A percentile compares a stretch with the other conserved stretches of the same genome.
Conservation (phyloP, 2,113 vertebrate species). For the Phasianus colchicus region DNA sequence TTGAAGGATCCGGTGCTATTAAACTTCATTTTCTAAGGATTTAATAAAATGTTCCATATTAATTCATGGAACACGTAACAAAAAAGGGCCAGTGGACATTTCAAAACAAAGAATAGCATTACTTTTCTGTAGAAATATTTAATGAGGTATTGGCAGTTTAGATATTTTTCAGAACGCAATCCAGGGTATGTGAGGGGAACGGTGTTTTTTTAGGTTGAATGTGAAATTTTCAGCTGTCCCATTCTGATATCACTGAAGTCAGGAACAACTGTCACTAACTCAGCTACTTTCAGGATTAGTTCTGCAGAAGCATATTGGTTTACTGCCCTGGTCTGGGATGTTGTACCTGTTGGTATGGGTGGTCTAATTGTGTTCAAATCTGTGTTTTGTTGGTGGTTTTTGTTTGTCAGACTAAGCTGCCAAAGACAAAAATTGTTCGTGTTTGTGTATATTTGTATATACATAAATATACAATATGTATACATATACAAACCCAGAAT, state of each 20-base stretch:
- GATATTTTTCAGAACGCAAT: not conserved
- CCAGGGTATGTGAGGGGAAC: not conserved
- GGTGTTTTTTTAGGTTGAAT: not conserved
- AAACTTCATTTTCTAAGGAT: slow-evolving; percentile 56
- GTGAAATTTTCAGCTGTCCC: slow-evolving; percentile 27
- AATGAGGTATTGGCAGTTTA: not conserved
- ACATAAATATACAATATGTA: slow-evolving; percentile 25
- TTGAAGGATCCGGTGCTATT: slow-evolving; percentile 71
- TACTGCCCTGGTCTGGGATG: not conserved
- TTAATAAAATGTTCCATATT: slow-evolving; percentile 36
- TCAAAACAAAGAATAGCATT: not conserved
- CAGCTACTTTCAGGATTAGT: not conserved
- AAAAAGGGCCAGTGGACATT: not conserved
- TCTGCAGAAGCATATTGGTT: slow-evolving; percentile 25
- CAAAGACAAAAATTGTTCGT: slow-evolving; percentile 72
- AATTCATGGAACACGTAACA: slow-evolving; percentile 33
- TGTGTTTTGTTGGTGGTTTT: not conserved
- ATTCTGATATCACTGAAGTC: not conserved
- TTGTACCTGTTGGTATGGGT: slow-evolving; percentile 37
- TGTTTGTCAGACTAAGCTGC: slow-evolving; percentile 53
- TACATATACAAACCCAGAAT: slow-evolving; percentile 36
- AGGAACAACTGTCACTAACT: not conserved
- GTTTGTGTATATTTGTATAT: slow-evolving; percentile 37
- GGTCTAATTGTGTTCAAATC: not conserved
- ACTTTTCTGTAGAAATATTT: slow-evolving; percentile 1